Evolutionary conservation across 2,797 vertebrate genomes (phyloP).

Genomic region (Chelon auratus): DNA sequence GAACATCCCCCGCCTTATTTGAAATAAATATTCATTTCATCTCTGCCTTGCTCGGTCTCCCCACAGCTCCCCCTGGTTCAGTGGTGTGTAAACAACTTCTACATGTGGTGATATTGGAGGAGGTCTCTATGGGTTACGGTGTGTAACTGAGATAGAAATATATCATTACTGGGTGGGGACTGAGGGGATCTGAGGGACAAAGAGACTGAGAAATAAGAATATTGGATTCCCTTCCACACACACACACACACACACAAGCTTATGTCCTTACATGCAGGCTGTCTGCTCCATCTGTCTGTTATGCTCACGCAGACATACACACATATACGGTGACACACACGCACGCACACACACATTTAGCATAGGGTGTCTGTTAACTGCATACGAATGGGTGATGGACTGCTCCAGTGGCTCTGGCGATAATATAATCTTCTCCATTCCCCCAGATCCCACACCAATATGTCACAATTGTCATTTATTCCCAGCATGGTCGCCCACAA

Average conservation of each 20-base stretch:
- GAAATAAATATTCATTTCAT: slow-evolving; percentile 84
- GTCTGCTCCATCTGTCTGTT: slow-evolving; percentile 72
- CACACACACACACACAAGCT: slow-evolving; percentile 37
- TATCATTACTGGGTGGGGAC: slow-evolving; percentile 80
- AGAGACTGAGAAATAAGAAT: slow-evolving; percentile 79
- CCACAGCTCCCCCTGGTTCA: slow-evolving; percentile 69
- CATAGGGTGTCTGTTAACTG: slow-evolving; percentile 70
- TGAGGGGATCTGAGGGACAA: slow-evolving; percentile 74
- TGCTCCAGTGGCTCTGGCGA: slow-evolving; percentile 71
- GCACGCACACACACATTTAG: slow-evolving; percentile 62
- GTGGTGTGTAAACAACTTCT: slow-evolving; percentile 81
- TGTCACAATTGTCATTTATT: slow-evolving; percentile 84
- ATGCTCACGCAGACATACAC: slow-evolving; percentile 43
- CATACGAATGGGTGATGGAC: slow-evolving; percentile 75
- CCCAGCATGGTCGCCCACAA: slow-evolving; percentile 73
- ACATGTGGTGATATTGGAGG: slow-evolving; percentile 79
- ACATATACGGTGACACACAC: slow-evolving; percentile 28
- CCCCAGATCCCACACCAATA: slow-evolving; percentile 83
- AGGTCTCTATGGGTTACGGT: slow-evolving; percentile 75
- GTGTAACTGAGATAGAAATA: slow-evolving; percentile 82
- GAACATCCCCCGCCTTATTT: slow-evolving; percentile 69
- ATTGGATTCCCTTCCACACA: slow-evolving; percentile 78
- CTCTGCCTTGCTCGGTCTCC: slow-evolving; percentile 63
- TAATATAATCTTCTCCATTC: slow-evolving; percentile 81
- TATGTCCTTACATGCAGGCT: slow-evolving; percentile 71